Evolutionary conservation across 2,888 invertebrate genomes (phyloP), one percentile per base, ranked within the genome.

Genomic region (Chirona hameri): DNA sequence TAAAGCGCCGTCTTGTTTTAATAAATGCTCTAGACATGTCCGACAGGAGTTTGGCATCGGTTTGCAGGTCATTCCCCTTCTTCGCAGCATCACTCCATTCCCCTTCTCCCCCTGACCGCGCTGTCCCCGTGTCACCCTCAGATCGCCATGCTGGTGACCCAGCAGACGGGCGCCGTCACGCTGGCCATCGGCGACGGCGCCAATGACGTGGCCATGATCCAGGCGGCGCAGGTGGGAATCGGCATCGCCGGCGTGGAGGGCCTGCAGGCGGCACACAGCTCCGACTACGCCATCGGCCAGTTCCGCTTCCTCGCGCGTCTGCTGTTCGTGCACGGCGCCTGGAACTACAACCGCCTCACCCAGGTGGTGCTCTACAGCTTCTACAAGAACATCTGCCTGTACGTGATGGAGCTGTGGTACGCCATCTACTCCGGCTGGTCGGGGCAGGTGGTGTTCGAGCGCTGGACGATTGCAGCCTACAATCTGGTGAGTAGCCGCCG

Each of bases 361-460:
- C 99, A 98, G 90, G 91, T 99, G 83, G 98, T 99, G 87, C 79
- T 85, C 84, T 99, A 99, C 90, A 98, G 97, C 87, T 99, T 99
- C 91, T 99, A 99, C 91, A 99, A 99, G 90, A 99, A 99, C 90
- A 98, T 99, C 87, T 99, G 99, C 88, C 91, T 99, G 39, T 99
- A 99, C 89, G 97, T 99, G 85, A 99, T 99, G 87, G 99, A 99
- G 90, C 91, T 99, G 83, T 99, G 98, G 98, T 99, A 98, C 90
- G 99, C 99, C 81, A 94, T 98, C 86, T 94, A 96, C 88, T 97
- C 97, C 83, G 98, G 97, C 84, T 99, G 98, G 96, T 98, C 98
- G 24, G 99, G 99, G 39, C 99, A 99, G 89, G 97, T 99, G 87
- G 91, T 99, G 84, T 99, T 99, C 89, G 99, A 99, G 89, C 91